Evolutionary conservation across 2,888 invertebrate species (phyloP).

Genomic region (Polietes domitor): DNA sequence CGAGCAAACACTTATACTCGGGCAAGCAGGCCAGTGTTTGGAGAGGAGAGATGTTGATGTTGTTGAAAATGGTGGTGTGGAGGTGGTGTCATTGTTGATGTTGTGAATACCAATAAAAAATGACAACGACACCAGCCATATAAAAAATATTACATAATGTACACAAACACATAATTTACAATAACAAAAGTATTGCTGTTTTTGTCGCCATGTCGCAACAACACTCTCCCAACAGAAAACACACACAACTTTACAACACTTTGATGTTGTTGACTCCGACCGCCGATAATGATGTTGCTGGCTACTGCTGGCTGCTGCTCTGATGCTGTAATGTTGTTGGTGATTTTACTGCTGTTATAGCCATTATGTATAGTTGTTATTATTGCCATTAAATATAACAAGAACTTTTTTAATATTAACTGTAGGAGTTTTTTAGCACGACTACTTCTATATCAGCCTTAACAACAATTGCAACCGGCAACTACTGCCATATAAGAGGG

Average conservation of each 20-base stretch:
- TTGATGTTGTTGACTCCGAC: neutral
- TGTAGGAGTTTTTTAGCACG: neutral
- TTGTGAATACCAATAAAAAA: neutral
- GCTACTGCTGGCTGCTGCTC: neutral
- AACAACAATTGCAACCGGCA: conserved; percentile 1
- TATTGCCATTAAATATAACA: conserved; percentile 41
- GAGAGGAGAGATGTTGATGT: neutral
- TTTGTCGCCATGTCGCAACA: neutral
- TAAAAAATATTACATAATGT: conserved; percentile 3
- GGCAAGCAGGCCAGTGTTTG: neutral
- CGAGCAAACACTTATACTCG: neutral
- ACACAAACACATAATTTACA: conserved; percentile 1
- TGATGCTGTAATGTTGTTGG: neutral
- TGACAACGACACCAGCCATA: neutral
- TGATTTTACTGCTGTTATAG: neutral
- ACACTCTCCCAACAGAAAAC: neutral
- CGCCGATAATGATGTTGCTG: neutral
- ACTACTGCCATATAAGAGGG: neutral
- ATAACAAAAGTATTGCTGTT: neutral
- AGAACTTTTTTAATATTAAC: conserved; percentile 29
- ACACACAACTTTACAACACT: neutral
- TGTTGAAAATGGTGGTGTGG: neutral
- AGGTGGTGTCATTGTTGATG: neutral
- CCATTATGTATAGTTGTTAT: conserved; percentile 25
- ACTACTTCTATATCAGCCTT: neutral